A percentile compares a stretch with the other conserved stretches of the same genome.
These are phyloP conservation scores for Melieria crassipennis DNA, from an alignment of 2,888 invertebrate species.

Conservation along the genomic window DNA sequence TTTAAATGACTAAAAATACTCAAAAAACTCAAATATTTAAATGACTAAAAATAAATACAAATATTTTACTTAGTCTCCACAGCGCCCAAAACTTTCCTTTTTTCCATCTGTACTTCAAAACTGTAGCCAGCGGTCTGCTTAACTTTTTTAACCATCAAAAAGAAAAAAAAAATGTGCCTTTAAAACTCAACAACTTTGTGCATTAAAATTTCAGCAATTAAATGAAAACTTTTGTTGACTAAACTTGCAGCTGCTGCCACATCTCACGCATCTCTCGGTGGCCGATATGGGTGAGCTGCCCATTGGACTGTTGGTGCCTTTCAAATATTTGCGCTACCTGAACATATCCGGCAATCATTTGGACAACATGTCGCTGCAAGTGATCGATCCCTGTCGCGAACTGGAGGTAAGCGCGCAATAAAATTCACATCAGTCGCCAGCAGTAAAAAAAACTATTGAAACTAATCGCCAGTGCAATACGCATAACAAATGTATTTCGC, in stretches of 20 bases:
- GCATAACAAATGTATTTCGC: background rate
- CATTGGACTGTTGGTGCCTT: constrained; percentile 62
- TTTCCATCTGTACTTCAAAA: too few species aligned
- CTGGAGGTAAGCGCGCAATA: constrained; percentile 59
- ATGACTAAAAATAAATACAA: too few species aligned
- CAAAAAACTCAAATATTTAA: too few species aligned
- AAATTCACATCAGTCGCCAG: constrained; percentile 3
- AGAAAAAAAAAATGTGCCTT: too few species aligned
- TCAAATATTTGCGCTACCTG: constrained; percentile 70
- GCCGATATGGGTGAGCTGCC: constrained; percentile 66
- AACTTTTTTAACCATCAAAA: too few species aligned
- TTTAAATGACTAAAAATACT: too few species aligned
- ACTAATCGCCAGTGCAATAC: background rate
- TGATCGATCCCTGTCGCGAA: constrained; percentile 63
- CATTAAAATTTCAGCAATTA: too few species aligned
- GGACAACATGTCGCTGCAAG: constrained; percentile 64
- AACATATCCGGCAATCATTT: constrained; percentile 81
- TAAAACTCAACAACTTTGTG: too few species aligned
- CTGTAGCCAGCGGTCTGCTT: too few species aligned
- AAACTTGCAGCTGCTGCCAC: constrained; percentile 58
- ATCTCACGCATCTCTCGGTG: constrained; percentile 62
- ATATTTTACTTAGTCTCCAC: too few species aligned
- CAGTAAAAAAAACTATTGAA: constrained; percentile 8
- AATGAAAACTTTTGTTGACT: background rate
- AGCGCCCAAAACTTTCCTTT: too few species aligned